Conservation (phyloP, 2,888 invertebrate genomes). For the Cheilosia vulpina region DNA sequence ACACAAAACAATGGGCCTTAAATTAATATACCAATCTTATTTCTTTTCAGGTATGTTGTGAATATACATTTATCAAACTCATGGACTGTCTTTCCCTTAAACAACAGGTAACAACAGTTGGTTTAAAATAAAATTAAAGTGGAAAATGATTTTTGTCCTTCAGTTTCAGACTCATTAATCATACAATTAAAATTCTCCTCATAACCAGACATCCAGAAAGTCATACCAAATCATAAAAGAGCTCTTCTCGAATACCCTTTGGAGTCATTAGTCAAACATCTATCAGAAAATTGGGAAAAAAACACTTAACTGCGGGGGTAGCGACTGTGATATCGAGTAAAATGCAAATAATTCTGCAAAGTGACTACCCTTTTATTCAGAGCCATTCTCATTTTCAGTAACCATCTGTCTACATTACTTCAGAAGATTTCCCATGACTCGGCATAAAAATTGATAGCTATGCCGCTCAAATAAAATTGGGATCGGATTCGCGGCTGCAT, state of each 20-base stretch:
- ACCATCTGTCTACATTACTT: slow-evolving; percentile 26
- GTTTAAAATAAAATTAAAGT: not conserved
- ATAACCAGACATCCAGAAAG: slow-evolving; percentile 26
- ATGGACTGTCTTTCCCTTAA: not conserved
- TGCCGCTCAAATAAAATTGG: slow-evolving; percentile 5
- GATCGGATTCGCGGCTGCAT: slow-evolving; percentile 26
- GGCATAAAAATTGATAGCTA: slow-evolving; percentile 3
- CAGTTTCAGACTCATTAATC: slow-evolving; percentile 23
- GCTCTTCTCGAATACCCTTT: slow-evolving; percentile 28
- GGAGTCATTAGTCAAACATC: slow-evolving; percentile 48
- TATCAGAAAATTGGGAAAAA: slow-evolving; percentile 32
- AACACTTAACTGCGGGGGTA: not conserved
- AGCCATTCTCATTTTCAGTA: not conserved
- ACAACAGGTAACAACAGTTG: slow-evolving; percentile 14
- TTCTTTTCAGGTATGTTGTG: slow-evolving; percentile 34
- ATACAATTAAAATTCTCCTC: slow-evolving; percentile 40
- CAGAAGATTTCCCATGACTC: slow-evolving; percentile 33
- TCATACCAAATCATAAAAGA: slow-evolving; percentile 33
- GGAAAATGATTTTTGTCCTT: not conserved
- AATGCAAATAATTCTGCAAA: slow-evolving; percentile 13
- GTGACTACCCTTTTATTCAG: not conserved
- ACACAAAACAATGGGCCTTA: no score
- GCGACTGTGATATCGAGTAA: not conserved
- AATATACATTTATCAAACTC: slow-evolving; percentile 1
- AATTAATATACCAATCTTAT: not conserved